phyloP scores from a whole-genome alignment of 2,797 vertebrate genomes.

The Ctenopoma kingsleyae region DNA sequence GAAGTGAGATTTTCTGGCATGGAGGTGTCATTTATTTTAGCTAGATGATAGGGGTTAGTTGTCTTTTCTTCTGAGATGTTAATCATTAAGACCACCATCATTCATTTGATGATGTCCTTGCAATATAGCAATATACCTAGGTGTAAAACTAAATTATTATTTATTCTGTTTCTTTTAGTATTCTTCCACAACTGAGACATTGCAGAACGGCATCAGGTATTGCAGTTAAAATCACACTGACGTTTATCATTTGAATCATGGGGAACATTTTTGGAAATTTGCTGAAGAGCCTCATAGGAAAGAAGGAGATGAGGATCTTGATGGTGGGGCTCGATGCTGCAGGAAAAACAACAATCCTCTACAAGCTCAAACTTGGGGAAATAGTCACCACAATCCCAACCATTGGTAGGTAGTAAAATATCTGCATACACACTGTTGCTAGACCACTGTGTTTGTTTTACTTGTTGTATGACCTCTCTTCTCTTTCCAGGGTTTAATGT shows the following conservation, averaged over 20 bases:
- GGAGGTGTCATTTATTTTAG: not conserved
- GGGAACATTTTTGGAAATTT: constrained; percentile 97
- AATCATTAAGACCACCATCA: constrained; percentile 5
- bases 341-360: constrained; percentile 97
- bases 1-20: constrained; percentile 32
- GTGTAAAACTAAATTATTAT: constrained; percentile 1
- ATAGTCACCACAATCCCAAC: constrained; percentile 98
- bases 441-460: not conserved
- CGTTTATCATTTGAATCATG: constrained; percentile 85
- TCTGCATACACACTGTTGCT: not conserved
- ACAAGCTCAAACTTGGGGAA: constrained; percentile 97
- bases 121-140: not conserved
- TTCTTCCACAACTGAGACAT: constrained; percentile 25
- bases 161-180: constrained; percentile 49
- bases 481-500: constrained; percentile 84
- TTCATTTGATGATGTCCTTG: not conserved
- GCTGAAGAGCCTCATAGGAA: constrained; percentile 95
- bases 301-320: constrained; percentile 98
- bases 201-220: constrained; percentile 19
- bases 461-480: not conserved
- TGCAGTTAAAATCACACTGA: constrained; percentile 21
- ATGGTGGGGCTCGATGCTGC: constrained; percentile 98
- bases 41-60: constrained; percentile 4
- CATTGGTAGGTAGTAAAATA: constrained; percentile 86
- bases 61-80: constrained; percentile 1